Evolutionary conservation across 1,140 invertebrate species (phyloP), one percentile per base, ranked within the genome.

Genomic region (Aphelenchoides besseyi): DNA sequence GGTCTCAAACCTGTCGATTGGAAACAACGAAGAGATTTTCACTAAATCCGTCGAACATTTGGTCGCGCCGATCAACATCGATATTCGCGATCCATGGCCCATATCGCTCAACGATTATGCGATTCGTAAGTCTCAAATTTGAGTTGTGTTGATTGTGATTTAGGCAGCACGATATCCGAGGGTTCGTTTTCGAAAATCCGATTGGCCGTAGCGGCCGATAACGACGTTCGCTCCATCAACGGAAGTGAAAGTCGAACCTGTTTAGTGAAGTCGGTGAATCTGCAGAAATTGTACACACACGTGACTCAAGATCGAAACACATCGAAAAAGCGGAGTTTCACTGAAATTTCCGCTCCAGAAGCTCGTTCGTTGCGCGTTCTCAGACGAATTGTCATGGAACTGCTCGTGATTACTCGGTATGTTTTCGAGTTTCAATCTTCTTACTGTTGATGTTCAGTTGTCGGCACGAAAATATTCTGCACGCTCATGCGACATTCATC

Each of bases 381-480:
- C 53, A 71, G 77, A 29, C 71, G 76, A 26, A 68, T 54, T 30
- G 28, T 76, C 26, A 76, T 75, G 54, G 75, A 76, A 36, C 12
- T 76, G 26, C 79, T 52, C 35, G 54, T 79, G 2, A 32, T 76
- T 1, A 72, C 30, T 26, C 57, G 75, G 70, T 78, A 55, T 52
- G 37, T 57, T 53, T 3, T 3, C 0, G n/a, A n/a, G n/a, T n/a
- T 57, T 48, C 23, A 23, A 16, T 59, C 72, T 2, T 12, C 23
- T 53, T 48, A 9, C 18, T 48, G 36, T 16, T 2, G 1, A 12
- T 70, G 3, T 77, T 32, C 18, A 74, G 73, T 8, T 75, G 74
- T 35, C 75, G 76, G 8, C 75, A 76, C 53, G 76, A 55, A 28
- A 79, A 76, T 54, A 71, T 76, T 48, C 41, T 76, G 57, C 75